A percentile compares a stretch with the other conserved stretches of the same genome.
These are phyloP conservation scores for Agelas oroides DNA, from an alignment of 37 sponge, comb jelly and placozoan genomes.

Conservation along the genomic window DNA sequence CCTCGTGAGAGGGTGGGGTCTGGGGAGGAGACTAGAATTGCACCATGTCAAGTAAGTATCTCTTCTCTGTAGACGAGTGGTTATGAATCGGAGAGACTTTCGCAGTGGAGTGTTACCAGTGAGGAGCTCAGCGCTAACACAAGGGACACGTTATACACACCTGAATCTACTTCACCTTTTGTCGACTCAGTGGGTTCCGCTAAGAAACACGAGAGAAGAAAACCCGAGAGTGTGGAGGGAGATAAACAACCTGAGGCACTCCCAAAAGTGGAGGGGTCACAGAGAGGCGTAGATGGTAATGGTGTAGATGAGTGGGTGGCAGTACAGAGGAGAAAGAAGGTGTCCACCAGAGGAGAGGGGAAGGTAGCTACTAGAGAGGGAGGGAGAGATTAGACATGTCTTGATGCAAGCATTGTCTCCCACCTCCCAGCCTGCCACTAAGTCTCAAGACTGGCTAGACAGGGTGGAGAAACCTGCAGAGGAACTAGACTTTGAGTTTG, in stretches of 20 bases:
- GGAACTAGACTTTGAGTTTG: slow-evolving; percentile 78
- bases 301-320: slow-evolving; percentile 44
- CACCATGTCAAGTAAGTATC: too few relatives aligned
- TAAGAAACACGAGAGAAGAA: too few relatives aligned
- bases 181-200: not conserved
- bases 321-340: slow-evolving; percentile 64
- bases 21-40: too few relatives aligned
- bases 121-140: not conserved
- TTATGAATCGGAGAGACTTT: slow-evolving; percentile 14
- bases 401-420: too few relatives aligned
- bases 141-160: not conserved
- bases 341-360: slow-evolving; percentile 6
- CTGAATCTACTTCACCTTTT: not conserved
- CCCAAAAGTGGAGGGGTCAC: not conserved
- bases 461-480: slow-evolving; percentile 23
- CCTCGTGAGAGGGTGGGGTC: too few relatives aligned
- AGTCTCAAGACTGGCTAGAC: not conserved
- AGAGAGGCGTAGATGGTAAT: not conserved
- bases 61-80: slow-evolving; percentile 25
- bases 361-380: slow-evolving; percentile 26
- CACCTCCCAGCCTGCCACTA: too few relatives aligned
- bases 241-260: not conserved
- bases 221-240: not conserved
- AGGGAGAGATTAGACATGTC: too few relatives aligned
- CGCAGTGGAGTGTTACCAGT: not conserved